phyloP scores from a whole-genome alignment of 2,797 vertebrate genomes.

The Valencia hispanica region DNA sequence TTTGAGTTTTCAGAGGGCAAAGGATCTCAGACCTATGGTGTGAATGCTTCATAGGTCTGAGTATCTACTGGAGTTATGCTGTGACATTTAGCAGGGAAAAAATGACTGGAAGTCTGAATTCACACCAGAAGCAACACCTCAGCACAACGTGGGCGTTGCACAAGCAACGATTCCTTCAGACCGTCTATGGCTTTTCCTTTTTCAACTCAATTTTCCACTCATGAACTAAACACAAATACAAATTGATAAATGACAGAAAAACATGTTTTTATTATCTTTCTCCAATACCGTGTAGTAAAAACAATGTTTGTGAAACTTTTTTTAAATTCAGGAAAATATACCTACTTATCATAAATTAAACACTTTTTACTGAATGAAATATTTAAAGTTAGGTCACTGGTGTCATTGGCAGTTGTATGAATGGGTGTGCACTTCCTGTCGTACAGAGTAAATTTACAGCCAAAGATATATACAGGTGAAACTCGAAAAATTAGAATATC shows the following conservation, averaged over 20 bases:
- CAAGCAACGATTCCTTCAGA: constrained; percentile 17
- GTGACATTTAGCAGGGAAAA: constrained; percentile 42
- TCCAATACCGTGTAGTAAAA: background rate
- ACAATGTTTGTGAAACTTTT: background rate
- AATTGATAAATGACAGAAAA: background rate
- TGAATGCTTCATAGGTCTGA: too few relatives aligned
- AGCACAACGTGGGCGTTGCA: background rate
- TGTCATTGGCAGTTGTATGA: background rate
- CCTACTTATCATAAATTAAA: background rate
- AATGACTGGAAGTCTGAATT: constrained; percentile 29
- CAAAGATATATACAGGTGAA: background rate
- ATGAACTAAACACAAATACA: constrained; percentile 1
- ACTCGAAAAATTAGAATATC: too few relatives aligned
- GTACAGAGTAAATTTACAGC: background rate
- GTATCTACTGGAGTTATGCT: constrained; percentile 8
- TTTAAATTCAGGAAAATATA: too few relatives aligned
- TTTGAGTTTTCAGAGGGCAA: constrained; percentile 18
- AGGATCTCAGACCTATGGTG: constrained; percentile 1
- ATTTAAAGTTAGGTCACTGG: background rate
- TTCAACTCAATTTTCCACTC: constrained; percentile 8
- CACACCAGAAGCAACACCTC: constrained; percentile 39
- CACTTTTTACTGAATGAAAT: background rate
- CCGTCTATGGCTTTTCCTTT: constrained; percentile 9
- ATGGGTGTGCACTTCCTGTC: background rate
- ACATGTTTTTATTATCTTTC: background rate